These are phyloP conservation scores for Clarias gariepinus DNA, from an alignment of 2,113 vertebrate species.

Conservation along the genomic window DNA sequence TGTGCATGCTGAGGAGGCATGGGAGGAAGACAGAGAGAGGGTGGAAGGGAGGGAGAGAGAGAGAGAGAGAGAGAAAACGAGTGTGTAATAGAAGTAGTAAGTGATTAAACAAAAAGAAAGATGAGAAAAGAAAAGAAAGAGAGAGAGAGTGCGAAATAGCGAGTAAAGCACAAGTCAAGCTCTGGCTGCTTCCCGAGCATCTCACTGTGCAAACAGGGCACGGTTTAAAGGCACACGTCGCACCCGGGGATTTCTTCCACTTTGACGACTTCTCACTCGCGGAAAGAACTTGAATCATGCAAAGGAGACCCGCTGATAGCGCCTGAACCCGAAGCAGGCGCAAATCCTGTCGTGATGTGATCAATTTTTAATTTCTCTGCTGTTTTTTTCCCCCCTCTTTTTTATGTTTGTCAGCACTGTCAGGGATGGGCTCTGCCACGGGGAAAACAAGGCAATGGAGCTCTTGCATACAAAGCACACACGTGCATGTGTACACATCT, in stretches of 20 bases:
- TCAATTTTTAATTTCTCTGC: constrained; percentile 53
- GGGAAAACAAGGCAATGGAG: constrained; percentile 26
- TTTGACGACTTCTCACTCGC: constrained; percentile 14
- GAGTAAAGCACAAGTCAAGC: constrained; percentile 58
- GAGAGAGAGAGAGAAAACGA: constrained; percentile 33
- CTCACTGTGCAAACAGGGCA: constrained; percentile 41
- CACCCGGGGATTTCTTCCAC: constrained; percentile 35
- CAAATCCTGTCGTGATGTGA: constrained; percentile 31
- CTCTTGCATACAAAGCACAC: constrained; percentile 28
- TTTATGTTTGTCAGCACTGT: constrained; percentile 43
- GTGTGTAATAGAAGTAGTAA: constrained; percentile 33
- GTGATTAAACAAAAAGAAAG: constrained; percentile 27
- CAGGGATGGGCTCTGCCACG: constrained; percentile 18
- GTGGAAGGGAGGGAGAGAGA: not conserved
- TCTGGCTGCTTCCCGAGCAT: constrained; percentile 49
- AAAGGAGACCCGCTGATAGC: constrained; percentile 48
- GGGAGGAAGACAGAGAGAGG: constrained; percentile 37
- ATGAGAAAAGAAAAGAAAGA: constrained; percentile 8
- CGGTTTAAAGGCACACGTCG: constrained; percentile 44
- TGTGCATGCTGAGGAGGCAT: constrained; percentile 44
- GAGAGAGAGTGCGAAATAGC: constrained; percentile 11
- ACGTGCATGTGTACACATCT: constrained; percentile 42
- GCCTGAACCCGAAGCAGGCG: constrained; percentile 46
- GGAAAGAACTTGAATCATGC: constrained; percentile 26
- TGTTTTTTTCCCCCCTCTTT: constrained; percentile 20